phyloP scores from a whole-genome alignment of 2,888 invertebrate species.

The Gonocerus acuteangulatus region DNA sequence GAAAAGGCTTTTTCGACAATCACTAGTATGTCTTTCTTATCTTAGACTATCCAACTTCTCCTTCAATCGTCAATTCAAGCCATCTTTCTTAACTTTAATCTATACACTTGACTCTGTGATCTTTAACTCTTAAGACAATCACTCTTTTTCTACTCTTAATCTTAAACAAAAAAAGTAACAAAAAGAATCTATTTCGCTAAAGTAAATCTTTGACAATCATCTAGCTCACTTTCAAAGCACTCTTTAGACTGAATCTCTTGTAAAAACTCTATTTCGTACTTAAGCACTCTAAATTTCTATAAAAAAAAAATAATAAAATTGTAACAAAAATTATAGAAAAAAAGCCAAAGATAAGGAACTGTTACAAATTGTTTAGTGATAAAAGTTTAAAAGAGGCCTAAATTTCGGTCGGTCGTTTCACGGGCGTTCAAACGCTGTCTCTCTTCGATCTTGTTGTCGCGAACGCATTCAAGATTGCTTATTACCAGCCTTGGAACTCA shows the following conservation, averaged over 20 bases:
- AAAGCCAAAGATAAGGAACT: not conserved
- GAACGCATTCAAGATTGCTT: slow-evolving; percentile 22
- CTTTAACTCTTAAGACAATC: slow-evolving; percentile 26
- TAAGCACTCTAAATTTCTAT: slow-evolving; percentile 1
- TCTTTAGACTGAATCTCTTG: slow-evolving; percentile 23
- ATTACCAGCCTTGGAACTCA: slow-evolving; percentile 22
- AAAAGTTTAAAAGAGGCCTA: not conserved
- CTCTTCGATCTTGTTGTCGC: not conserved
- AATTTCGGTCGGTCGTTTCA: not conserved
- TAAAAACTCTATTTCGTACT: slow-evolving; percentile 15
- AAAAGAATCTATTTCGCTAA: slow-evolving; percentile 17
- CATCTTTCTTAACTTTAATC: slow-evolving; percentile 9
- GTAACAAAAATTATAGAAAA: not conserved
- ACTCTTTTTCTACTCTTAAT: slow-evolving; percentile 22
- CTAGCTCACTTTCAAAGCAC: slow-evolving; percentile 24
- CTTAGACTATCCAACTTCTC: not conserved
- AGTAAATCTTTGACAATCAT: slow-evolving; percentile 18
- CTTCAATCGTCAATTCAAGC: slow-evolving; percentile 19
- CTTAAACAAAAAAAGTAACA: too few species aligned
- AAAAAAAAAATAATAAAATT: not conserved
- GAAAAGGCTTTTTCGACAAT: slow-evolving; percentile 19
- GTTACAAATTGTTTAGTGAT: not conserved
- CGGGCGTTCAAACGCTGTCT: not conserved
- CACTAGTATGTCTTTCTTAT: slow-evolving; percentile 25
- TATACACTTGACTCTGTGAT: slow-evolving; percentile 22